Base-by-base conservation (phyloP, 1,140 invertebrate species). In the Trichonephila inaurata region DNA sequence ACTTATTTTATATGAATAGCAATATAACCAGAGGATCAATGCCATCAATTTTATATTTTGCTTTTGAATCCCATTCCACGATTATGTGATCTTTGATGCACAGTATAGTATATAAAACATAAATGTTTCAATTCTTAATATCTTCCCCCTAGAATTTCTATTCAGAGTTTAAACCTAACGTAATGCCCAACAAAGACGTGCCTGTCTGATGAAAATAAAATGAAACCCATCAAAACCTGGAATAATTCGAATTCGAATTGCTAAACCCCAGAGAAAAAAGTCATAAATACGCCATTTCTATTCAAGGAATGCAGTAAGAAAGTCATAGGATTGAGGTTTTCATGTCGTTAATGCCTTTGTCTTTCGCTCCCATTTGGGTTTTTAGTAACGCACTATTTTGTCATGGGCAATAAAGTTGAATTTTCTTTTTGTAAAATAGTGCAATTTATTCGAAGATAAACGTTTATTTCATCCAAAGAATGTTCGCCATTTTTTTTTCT, bases 291-390 rank as follows among this genome's bases (percentile, higher is more conserved):
- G 24, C 77, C 77, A 82, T 82, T 82, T 82, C 21, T 16, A 82
- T 82, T 82, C 77, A 82, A 44, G 28, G 77, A 82, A 82, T 82
- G 77, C 33, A 82, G 33, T 82, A 82, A 82, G 77, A 82, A 82
- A 82, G 24, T 28, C 33, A 21, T 44, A 82, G 24, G 40, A 18
- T 51, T 33, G 44, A 19, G 19, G 77, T 51, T 51, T 40, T 82
- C 33, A 40, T 33, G 77, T 21, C 77, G 33, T 82, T 69, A 69
- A 69, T 24, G 66, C n/a, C 66, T 69, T 69, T 69, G 66, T 69
- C 66, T 69, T 69, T 24, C 24, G 66, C 21, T 69, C 66, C 66
- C 66, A 69, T 28, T 28, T n/a, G 66, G 66, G 21, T 14, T 28
- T 69, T 69, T 28, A 69, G 66, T n/a, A 69, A 24, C 66, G 24